These are phyloP conservation scores for Amniataba percoides DNA, from an alignment of 2,797 vertebrate genomes.

Conservation along the genomic window DNA sequence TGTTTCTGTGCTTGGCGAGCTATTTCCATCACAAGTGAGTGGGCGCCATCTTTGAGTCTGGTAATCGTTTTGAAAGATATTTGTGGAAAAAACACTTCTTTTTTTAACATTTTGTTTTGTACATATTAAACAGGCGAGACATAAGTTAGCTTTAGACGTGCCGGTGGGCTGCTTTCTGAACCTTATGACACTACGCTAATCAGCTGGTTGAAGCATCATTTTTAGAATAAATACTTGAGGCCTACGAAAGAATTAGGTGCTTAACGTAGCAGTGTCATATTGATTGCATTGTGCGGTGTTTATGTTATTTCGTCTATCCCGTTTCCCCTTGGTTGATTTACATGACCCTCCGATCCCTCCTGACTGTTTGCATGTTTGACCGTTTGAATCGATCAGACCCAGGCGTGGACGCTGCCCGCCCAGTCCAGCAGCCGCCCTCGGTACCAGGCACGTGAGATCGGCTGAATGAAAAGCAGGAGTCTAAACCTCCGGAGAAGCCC, in stretches of 20 bases:
- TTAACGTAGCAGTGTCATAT: background rate
- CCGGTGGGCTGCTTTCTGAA: no score
- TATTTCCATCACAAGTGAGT: no score
- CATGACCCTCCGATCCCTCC: background rate
- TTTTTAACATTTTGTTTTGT: background rate
- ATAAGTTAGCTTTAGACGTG: background rate
- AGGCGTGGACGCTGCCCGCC: slow-evolving; percentile 76
- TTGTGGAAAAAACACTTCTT: background rate
- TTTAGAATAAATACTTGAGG: background rate
- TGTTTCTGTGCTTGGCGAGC: no score
- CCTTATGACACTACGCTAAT: background rate
- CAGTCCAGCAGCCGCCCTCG: slow-evolving; percentile 82
- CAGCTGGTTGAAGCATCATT: background rate
- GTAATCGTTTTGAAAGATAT: background rate
- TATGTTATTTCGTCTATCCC: slow-evolving; percentile 26
- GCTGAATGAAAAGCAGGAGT: slow-evolving; percentile 87
- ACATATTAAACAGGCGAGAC: background rate
- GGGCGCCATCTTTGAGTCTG: no score
- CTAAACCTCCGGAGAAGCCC: slow-evolving; percentile 87
- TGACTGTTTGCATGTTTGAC: slow-evolving; percentile 1
- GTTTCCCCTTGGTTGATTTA: slow-evolving; percentile 14
- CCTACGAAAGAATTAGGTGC: background rate
- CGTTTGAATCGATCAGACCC: slow-evolving; percentile 76
- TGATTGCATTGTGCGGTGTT: background rate
- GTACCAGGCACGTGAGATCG: slow-evolving; percentile 84